Evolutionary conservation across 2,797 vertebrate species (phyloP), one percentile per base, ranked within the genome.

Genomic region (Spinus olivaceus): DNA sequence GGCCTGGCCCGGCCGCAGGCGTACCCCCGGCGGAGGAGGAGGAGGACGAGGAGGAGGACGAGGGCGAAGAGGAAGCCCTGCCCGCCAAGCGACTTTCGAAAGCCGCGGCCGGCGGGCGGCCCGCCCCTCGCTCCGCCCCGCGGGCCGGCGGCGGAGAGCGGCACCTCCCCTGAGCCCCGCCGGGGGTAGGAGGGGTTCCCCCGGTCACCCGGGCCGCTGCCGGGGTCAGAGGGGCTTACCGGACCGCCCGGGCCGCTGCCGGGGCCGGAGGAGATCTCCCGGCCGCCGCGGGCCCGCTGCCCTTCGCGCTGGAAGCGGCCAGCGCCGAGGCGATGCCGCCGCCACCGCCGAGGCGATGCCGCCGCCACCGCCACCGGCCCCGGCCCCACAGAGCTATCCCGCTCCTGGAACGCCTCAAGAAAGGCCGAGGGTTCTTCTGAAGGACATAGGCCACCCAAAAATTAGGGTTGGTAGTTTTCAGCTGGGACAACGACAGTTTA

Each of bases 31-130:
- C 28, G 5, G 21, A 13, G 2, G 3, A 2, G 1, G 12, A 3
- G 1, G 4, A 2, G 0, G 11, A 33, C 5, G 28, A 30, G 11
- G 28, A 53, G 5, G 54, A 33, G 1, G 3, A 9, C 1, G 1
- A 12, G 3, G 1, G 7, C 0, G 1, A 20, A 9, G 1, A 16
- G 3, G 2, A 22, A 7, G 6, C 4, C 0, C 3, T 1, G 1
- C 23, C 46, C 46, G 51, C 82, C 51, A 2, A 39, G 10, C 46
- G n/a, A 64, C 1, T 81, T 94, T 95, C 72, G 81, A 94, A 88
- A 10, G 18, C 5, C 23, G 67, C 51, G 32, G 23, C 5, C 3
- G 14, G 37, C 39, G 3, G 8, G 0, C 24, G 10, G 37, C 28
- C 74, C 74, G 37, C 57, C 77, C 35, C 21, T 23, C 35, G 57